Evolutionary conservation across 2,797 vertebrate genomes (phyloP).

Genomic region (Falco berigora): DNA sequence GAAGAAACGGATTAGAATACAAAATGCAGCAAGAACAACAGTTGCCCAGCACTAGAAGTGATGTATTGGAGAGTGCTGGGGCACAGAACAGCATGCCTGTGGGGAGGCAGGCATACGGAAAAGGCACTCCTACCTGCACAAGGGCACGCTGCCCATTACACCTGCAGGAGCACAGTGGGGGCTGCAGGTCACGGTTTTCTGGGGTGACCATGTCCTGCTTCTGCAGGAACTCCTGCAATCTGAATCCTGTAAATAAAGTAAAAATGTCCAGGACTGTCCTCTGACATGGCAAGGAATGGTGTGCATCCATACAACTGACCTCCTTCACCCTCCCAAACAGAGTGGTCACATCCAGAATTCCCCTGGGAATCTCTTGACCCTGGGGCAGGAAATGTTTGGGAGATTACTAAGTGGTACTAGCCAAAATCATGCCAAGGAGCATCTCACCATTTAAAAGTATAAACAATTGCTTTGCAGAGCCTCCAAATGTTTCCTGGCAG

Average conservation of each 20-base stretch:
- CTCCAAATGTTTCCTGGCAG: background rate
- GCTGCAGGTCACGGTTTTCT: background rate
- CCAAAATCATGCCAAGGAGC: background rate
- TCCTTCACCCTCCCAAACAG: background rate
- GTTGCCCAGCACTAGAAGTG: background rate
- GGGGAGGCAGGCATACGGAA: background rate
- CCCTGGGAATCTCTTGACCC: background rate
- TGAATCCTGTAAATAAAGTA: background rate
- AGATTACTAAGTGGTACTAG: background rate
- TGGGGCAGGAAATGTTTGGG: background rate
- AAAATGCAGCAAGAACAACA: background rate
- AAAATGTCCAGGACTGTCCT: background rate
- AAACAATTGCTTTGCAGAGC: background rate
- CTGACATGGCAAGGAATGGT: background rate
- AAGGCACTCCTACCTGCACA: background rate
- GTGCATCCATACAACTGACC: background rate
- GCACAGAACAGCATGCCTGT: background rate
- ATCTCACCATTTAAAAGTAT: background rate
- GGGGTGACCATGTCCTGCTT: background rate
- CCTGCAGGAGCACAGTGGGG: background rate
- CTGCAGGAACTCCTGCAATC: background rate
- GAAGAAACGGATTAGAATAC: background rate
- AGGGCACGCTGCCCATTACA: background rate
- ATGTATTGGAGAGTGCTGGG: background rate
- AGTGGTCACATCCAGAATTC: background rate